These are phyloP conservation scores for Agonopterix heracliana DNA, from an alignment of 2,888 invertebrate genomes.

Conservation along the genomic window DNA sequence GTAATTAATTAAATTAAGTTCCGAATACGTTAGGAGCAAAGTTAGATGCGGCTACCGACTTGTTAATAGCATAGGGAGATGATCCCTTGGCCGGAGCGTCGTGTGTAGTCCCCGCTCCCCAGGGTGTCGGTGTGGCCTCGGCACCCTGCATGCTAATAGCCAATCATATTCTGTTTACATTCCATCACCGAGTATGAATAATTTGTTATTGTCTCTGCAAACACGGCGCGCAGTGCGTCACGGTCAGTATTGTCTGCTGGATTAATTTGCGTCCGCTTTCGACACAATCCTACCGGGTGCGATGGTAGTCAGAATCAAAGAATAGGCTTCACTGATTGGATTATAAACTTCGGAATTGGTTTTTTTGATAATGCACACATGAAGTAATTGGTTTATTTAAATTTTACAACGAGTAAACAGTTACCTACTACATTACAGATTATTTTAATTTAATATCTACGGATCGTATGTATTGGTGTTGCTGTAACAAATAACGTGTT, in stretches of 20 bases:
- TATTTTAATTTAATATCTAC: neutral
- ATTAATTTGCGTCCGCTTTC: constrained; percentile 59
- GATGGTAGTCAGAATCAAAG: constrained; percentile 46
- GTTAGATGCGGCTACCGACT: constrained; percentile 59
- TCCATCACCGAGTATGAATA: constrained; percentile 74
- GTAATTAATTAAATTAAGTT: constrained; percentile 75
- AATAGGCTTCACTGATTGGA: constrained; percentile 45
- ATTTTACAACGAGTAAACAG: no score
- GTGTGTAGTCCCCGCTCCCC: constrained; percentile 37
- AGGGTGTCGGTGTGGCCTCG: constrained; percentile 36
- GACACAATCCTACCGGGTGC: constrained; percentile 41
- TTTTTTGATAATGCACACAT: constrained; percentile 25
- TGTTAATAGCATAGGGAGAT: constrained; percentile 65
- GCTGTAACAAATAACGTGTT: constrained; percentile 7
- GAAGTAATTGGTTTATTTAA: no score
- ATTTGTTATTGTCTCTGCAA: constrained; percentile 73
- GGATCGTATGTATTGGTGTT: neutral
- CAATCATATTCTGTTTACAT: constrained; percentile 77
- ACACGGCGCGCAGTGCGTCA: constrained; percentile 53
- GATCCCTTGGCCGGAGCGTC: constrained; percentile 39
- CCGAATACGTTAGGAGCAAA: constrained; percentile 67
- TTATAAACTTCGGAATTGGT: constrained; percentile 57
- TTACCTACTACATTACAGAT: no score
- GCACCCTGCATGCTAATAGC: constrained; percentile 69
- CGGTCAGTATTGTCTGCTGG: constrained; percentile 64